Evolutionary conservation across 2,797 vertebrate genomes (phyloP).

Genomic region (Centroberyx gerrardi): DNA sequence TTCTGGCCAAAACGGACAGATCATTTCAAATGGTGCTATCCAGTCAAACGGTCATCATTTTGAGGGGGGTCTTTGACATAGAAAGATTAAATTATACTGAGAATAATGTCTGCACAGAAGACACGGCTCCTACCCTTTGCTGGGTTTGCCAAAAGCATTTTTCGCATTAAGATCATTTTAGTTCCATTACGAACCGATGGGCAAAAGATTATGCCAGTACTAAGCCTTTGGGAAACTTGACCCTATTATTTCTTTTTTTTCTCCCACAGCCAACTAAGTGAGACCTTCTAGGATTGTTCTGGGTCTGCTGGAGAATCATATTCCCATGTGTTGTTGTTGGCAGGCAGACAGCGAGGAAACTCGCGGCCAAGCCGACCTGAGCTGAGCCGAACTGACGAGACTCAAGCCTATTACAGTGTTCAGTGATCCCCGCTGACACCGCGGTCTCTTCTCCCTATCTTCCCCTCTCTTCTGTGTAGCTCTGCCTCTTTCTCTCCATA

Average conservation of each 20-base stretch:
- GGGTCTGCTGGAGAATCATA: constrained; percentile 55
- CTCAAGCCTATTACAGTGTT: constrained; percentile 81
- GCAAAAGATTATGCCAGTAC: constrained; percentile 60
- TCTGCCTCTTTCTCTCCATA: constrained; percentile 29
- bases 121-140: constrained; percentile 1
- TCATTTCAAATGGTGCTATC: constrained; percentile 17
- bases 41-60: constrained; percentile 2
- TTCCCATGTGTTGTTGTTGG: constrained; percentile 72
- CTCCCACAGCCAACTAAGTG: constrained; percentile 63
- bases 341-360: constrained; percentile 58
- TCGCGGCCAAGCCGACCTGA: constrained; percentile 64
- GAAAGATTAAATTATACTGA: constrained; percentile 39
- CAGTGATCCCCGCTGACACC: constrained; percentile 80
- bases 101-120: constrained; percentile 30
- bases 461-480: constrained; percentile 18
- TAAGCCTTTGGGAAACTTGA: constrained; percentile 55
- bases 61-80: background rate
- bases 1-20: constrained; percentile 12
- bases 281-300: constrained; percentile 69
- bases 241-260: constrained; percentile 60
- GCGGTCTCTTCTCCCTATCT: constrained; percentile 40
- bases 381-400: constrained; percentile 64
- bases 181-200: constrained; percentile 61
- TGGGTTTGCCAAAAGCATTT: constrained; percentile 52
- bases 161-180: constrained; percentile 43